Evolutionary conservation across 2,888 invertebrate genomes (phyloP), one percentile per base, ranked within the genome.

Genomic region (Cephonodes hylas): DNA sequence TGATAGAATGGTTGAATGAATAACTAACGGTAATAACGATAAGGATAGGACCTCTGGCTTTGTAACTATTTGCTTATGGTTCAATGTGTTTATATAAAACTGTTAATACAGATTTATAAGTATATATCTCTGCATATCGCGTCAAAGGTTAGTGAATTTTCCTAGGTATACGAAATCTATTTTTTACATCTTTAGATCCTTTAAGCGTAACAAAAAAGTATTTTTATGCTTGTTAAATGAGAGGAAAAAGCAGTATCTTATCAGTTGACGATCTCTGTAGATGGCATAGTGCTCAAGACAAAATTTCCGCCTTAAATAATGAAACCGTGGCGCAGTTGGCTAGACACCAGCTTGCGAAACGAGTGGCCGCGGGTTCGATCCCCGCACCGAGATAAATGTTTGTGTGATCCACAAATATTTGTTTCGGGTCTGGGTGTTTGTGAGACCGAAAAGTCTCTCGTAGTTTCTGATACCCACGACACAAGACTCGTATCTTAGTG

Each of bases 1-100:
- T 66, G 63, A 69, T 67, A 63, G 64, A 64, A 64, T 63, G 62
- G 44, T 25, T 58, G 61, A 58, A 62, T 38, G 58, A 58, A 61
- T 63, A 60, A 62, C 58, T 60, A 53, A 53, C 53, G 31, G 53
- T 53, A 53, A 53, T 53, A 31, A 53, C 18, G 53, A 53, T 53
- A 53, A 53, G 27, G 48, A 27, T 27, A n/a, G n/a, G n/a, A 53
- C 15, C 6, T 25, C 15, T 15, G 13, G 15, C 27, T 18, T 7
- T 27, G 48, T 27, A 18, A 27, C 27, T 27, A 38, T 62, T 56
- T 56, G 15, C 42, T 53, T 45, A 34, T 38, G 22, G 45, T 13
- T 31, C n/a, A n/a, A n/a, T n/a, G n/a, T n/a, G n/a, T n/a, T n/a
- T n/a, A n/a, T n/a, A n/a, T n/a, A n/a, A n/a, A n/a, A n/a, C n/a